Evolutionary conservation across 2,113 vertebrate genomes (phyloP), one percentile per base, ranked within the genome.

Genomic region (Campylomormyrus numenius): DNA sequence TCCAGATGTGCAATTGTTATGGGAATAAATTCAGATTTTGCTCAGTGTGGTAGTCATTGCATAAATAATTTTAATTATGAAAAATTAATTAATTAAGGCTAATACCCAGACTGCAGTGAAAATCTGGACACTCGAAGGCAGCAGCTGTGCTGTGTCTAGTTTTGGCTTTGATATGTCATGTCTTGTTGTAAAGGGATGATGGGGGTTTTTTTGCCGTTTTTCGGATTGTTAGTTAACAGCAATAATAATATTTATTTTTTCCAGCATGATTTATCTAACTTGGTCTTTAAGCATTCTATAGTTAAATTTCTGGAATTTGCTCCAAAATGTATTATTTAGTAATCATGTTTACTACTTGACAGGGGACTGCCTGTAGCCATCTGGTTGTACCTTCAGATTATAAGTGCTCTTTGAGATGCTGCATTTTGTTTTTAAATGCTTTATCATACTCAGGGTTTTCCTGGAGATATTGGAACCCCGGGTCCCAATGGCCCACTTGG

Each of bases 391-490:
- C 31, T 17, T 35, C 70, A 77, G 70, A 77, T 15, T 77, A 77
- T 39, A 77, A 77, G 3, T 31, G 11, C 62, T 70, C 66, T 31
- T 31, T 4, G 9, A 35, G 66, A 74, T 74, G 31, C 66, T 35
- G n/a, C 9, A 31, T 35, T 31, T 31, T 89, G 66, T 83, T 49
- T 83, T 49, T 27, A 89, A 84, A 90, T 70, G 53, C 13, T 89
- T 85, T 70, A 17, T 86, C 56, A 45, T 62, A 85, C 90, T 77
- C 92, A 99, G 98, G 98, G 98, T 56, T 99, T 99, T 96, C 98
- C 98, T 85, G 98, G 98, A 91, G 98, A 99, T 93, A 99, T 99
- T 93, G 98, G 98, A 46, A 89, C 96, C 87, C 98, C 98, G 92
- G 98, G 98, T 88, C 96, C 97, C 15, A 99, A 99, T 35, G 98